Conservation (phyloP, 2,113 vertebrate genomes). For the Nibea albiflora region DNA sequence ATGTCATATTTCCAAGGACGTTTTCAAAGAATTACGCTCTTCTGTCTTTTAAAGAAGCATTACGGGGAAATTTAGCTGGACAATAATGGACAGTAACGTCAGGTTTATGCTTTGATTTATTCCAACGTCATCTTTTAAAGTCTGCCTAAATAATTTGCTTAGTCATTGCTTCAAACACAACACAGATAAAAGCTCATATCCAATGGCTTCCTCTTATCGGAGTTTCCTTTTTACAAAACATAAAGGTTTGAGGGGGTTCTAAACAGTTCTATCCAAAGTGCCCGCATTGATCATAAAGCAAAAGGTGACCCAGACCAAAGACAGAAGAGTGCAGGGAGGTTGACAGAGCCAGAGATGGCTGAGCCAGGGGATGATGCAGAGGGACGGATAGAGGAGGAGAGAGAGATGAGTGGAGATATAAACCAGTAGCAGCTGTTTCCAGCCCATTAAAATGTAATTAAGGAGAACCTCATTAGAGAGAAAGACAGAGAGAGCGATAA, state of each 20-base stretch:
- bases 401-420: constrained; percentile 42
- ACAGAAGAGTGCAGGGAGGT: background rate
- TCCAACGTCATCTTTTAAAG: background rate
- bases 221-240: background rate
- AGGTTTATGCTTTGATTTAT: background rate
- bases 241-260: background rate
- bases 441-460: constrained; percentile 81
- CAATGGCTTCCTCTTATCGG: background rate
- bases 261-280: background rate
- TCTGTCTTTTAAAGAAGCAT: too few species aligned
- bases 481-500: constrained; percentile 61
- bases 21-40: background rate
- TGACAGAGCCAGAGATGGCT: constrained; percentile 23
- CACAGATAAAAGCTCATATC: background rate
- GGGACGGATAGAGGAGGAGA: constrained; percentile 2
- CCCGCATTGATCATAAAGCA: background rate
- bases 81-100: background rate
- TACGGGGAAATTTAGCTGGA: too few species aligned
- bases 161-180: background rate
- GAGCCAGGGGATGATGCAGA: background rate
- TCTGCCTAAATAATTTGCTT: background rate
- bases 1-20: background rate
- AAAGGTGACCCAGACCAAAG: constrained; percentile 11
- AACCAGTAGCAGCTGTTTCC: constrained; percentile 72
- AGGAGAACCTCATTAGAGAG: constrained; percentile 69